These are phyloP conservation scores for Phalera bucephala DNA, from an alignment of 2,888 invertebrate species.

Conservation along the genomic window DNA sequence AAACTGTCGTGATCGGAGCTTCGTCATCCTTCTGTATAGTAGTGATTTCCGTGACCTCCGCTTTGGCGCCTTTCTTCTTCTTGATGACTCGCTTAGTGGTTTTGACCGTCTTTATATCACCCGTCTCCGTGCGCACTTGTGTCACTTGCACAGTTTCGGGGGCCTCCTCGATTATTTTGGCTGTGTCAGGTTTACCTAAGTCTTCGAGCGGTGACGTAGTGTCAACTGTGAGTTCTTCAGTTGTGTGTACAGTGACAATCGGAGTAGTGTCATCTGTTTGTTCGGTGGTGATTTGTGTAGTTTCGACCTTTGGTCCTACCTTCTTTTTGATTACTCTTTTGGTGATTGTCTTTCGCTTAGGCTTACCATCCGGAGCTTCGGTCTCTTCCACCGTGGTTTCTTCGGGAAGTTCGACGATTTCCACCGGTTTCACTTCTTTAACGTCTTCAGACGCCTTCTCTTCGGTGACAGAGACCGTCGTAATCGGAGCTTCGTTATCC, in stretches of 20 bases:
- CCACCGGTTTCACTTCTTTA: constrained; percentile 1
- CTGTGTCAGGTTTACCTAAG: constrained; percentile 1
- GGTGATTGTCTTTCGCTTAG: constrained; percentile 43
- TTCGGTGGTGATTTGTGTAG: constrained; percentile 25
- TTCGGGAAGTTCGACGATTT: constrained; percentile 7
- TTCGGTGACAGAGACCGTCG: constrained; percentile 4
- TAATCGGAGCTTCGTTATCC: constrained; percentile 3
- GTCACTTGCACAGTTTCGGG: constrained; percentile 29
- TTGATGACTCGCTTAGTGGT: constrained; percentile 33
- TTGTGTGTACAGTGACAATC: constrained; percentile 12
- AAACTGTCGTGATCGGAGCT: constrained; percentile 34
- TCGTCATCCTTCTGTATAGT: constrained; percentile 42
- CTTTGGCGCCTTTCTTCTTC: constrained; percentile 21
- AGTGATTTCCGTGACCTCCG: constrained; percentile 33
- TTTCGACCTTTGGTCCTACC: constrained; percentile 46
- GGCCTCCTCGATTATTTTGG: constrained; percentile 14
- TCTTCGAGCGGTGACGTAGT: constrained; percentile 7
- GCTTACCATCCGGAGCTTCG: constrained; percentile 6
- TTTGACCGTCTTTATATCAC: constrained; percentile 26
- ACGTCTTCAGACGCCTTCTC: constrained; percentile 4
- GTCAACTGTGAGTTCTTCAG: constrained; percentile 14
- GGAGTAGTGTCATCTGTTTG: constrained; percentile 8
- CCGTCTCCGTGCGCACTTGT: constrained; percentile 30
- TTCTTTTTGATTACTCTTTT: constrained; percentile 67
- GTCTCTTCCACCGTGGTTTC: constrained; percentile 3